phyloP scores from a whole-genome alignment of 1,140 invertebrate genomes.

The Saccostrea echinata region DNA sequence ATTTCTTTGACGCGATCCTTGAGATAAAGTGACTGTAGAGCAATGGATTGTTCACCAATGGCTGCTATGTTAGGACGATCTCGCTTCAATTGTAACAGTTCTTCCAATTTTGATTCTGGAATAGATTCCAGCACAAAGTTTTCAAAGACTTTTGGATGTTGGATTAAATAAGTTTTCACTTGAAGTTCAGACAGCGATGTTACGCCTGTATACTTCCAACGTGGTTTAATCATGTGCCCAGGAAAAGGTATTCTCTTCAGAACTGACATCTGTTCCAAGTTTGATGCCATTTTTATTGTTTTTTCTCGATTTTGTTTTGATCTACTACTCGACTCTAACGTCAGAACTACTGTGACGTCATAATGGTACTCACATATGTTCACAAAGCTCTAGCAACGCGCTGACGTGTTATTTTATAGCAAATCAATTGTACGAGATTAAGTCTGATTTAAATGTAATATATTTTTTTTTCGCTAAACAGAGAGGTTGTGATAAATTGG shows the following conservation, averaged over 20 bases:
- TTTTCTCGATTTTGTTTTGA: background rate
- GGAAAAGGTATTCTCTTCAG: constrained; percentile 34
- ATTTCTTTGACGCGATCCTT: constrained; percentile 37
- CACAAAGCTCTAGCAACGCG: background rate
- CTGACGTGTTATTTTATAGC: background rate
- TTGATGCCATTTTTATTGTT: constrained; percentile 30
- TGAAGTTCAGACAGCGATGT: constrained; percentile 39
- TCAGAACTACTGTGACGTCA: constrained; percentile 40
- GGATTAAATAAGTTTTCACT: constrained; percentile 50
- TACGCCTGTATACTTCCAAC: background rate
- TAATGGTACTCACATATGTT: background rate
- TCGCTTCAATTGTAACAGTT: constrained; percentile 51
- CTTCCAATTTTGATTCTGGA: constrained; percentile 44
- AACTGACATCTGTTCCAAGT: background rate
- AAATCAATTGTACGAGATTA: constrained; percentile 12
- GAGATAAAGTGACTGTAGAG: constrained; percentile 41
- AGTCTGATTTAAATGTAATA: background rate
- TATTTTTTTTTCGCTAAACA: background rate
- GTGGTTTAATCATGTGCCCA: constrained; percentile 19
- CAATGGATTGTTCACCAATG: constrained; percentile 15
- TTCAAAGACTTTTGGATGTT: constrained; percentile 64
- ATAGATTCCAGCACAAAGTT: constrained; percentile 55
- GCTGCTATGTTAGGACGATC: background rate
- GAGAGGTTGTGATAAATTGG: background rate
- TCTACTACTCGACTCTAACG: background rate